These are phyloP conservation scores for Calliopum simillimum DNA, from an alignment of 2,888 invertebrate genomes.

Conservation along the genomic window DNA sequence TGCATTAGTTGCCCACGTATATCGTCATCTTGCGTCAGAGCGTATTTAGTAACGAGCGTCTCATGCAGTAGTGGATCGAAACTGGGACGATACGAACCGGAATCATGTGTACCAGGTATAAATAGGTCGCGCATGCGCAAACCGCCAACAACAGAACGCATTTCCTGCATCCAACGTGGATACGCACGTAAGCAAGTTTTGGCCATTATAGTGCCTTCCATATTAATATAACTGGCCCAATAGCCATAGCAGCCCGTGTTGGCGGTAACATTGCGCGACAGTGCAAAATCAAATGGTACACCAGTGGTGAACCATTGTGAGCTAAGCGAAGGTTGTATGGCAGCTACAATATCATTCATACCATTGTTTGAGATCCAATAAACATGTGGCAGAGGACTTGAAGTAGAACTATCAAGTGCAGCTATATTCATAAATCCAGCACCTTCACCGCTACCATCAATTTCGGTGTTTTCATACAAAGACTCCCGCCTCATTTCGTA, in stretches of 20 bases:
- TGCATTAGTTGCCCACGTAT: constrained; percentile 72
- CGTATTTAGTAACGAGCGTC: constrained; percentile 68
- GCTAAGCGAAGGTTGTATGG: constrained; percentile 55
- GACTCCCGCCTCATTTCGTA: constrained; percentile 31
- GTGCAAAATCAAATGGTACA: constrained; percentile 59
- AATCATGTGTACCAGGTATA: constrained; percentile 79
- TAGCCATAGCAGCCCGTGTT: constrained; percentile 64
- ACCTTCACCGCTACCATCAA: constrained; percentile 25
- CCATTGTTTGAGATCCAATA: constrained; percentile 62
- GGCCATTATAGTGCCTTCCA: constrained; percentile 60
- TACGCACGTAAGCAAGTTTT: constrained; percentile 69
- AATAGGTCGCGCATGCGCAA: constrained; percentile 71
- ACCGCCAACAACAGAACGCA: constrained; percentile 66
- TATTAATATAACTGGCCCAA: constrained; percentile 64
- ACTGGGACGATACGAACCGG: constrained; percentile 70
- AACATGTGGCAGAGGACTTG: constrained; percentile 29
- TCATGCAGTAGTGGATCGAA: constrained; percentile 63
- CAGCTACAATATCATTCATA: constrained; percentile 55
- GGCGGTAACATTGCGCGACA: constrained; percentile 57
- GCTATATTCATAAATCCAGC: neutral
- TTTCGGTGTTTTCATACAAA: neutral
- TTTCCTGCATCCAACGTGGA: constrained; percentile 73
- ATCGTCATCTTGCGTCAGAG: constrained; percentile 72
- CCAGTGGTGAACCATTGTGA: constrained; percentile 64
- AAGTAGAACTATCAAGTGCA: neutral